Conservation (phyloP, 2,113 vertebrate genomes). For the Nanger granti region DNA sequence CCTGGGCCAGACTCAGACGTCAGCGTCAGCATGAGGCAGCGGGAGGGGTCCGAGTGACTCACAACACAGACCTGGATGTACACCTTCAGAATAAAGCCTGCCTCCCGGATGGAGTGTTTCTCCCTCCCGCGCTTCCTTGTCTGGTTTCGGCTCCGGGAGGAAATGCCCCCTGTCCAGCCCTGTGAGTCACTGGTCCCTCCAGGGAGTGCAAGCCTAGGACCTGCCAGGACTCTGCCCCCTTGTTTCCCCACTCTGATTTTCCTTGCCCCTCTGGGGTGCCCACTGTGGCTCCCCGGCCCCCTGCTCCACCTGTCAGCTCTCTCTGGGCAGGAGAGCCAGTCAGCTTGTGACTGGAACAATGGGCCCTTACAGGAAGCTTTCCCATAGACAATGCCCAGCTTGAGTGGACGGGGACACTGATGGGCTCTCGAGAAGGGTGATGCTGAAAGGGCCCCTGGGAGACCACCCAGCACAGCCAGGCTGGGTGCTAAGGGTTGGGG, state of each 20-base stretch:
- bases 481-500: background rate
- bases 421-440: background rate
- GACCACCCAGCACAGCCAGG: background rate
- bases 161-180: background rate
- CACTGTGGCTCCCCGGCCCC: background rate
- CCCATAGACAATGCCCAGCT: background rate
- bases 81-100: background rate
- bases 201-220: background rate
- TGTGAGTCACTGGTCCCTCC: background rate
- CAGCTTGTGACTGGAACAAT: background rate
- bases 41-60: background rate
- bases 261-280: background rate
- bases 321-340: background rate
- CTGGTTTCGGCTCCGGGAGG: slow-evolving; percentile 17
- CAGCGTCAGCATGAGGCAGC: background rate
- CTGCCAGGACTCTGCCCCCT: background rate
- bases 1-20: background rate
- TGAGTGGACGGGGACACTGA: background rate
- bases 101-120: background rate
- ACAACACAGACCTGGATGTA: background rate
- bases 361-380: background rate
- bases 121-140: background rate
- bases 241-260: background rate
- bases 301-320: background rate
- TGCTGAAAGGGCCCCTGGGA: background rate